phyloP scores from a whole-genome alignment of 2,888 invertebrate species.

The Melipona bicolor region DNA sequence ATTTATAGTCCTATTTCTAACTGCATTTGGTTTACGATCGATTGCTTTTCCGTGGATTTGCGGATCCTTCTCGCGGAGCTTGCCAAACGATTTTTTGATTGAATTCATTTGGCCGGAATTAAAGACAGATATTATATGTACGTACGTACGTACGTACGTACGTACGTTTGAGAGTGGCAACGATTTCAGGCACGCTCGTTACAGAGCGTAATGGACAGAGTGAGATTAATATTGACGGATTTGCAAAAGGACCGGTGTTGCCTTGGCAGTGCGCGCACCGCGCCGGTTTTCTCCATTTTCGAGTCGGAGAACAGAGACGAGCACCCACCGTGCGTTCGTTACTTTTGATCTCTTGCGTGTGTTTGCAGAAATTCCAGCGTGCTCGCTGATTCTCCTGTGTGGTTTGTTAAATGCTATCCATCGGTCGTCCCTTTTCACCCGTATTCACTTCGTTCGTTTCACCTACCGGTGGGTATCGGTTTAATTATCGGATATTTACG shows the following conservation, averaged over 20 bases:
- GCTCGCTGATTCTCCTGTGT: constrained; percentile 8
- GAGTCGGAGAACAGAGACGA: constrained; percentile 13
- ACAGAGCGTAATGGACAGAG: neutral
- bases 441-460: too few species aligned
- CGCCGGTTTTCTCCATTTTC: constrained; percentile 30
- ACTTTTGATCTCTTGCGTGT: constrained; percentile 65
- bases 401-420: constrained; percentile 54
- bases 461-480: too few species aligned
- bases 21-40: neutral
- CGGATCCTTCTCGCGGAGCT: constrained; percentile 7
- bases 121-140: constrained; percentile 18
- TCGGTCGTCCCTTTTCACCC: constrained; percentile 9
- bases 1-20: too few species aligned
- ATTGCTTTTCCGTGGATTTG: constrained; percentile 25
- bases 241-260: constrained; percentile 43
- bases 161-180: constrained; percentile 20
- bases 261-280: constrained; percentile 5
- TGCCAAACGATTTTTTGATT: constrained; percentile 39
- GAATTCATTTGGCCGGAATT: constrained; percentile 27
- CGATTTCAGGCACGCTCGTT: neutral
- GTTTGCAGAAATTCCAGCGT: constrained; percentile 56
- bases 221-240: constrained; percentile 60
- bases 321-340: neutral
- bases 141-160: neutral
- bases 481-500: constrained; percentile 24